Percentiles rank a stretch among this genome's conserved stretches.
These are phyloP conservation scores for Aphidius gifuensis DNA, from an alignment of 1,140 invertebrate genomes.

Conservation along the genomic window DNA sequence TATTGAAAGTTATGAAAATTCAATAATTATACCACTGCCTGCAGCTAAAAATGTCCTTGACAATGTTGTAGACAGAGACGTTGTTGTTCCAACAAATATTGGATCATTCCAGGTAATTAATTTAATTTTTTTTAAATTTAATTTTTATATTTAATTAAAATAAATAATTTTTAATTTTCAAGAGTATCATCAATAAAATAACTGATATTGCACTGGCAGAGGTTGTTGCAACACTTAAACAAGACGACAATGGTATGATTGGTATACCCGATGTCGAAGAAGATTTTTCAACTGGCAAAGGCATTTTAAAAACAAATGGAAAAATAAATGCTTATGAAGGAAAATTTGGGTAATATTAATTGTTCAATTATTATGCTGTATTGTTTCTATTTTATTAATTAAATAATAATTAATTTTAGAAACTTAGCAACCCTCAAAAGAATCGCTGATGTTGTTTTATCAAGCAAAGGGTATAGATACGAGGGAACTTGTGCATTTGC, in stretches of 20 bases:
- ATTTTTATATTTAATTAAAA: no score
- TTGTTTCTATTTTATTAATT: slow-evolving; percentile 1
- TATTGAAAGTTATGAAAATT: neutral
- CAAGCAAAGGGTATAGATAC: slow-evolving; percentile 17
- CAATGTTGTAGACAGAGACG: neutral
- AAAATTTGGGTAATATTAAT: slow-evolving; percentile 24
- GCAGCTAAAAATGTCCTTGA: no score
- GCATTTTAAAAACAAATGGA: slow-evolving; percentile 22
- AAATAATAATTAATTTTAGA: slow-evolving; percentile 20
- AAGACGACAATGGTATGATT: slow-evolving; percentile 20
- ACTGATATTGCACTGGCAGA: slow-evolving; percentile 22
- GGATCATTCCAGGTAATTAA: slow-evolving; percentile 5
- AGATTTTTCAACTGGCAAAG: slow-evolving; percentile 7
- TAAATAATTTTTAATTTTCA: neutral
- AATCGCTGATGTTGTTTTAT: slow-evolving; percentile 25
- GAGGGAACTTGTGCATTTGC: slow-evolving; percentile 25
- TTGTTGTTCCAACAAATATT: neutral
- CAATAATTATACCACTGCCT: no score
- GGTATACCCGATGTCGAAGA: slow-evolving; percentile 26
- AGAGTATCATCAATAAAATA: slow-evolving; percentile 21
- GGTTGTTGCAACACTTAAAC: slow-evolving; percentile 17
- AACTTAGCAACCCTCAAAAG: slow-evolving; percentile 30
- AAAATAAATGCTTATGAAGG: slow-evolving; percentile 24
- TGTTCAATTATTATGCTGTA: neutral
- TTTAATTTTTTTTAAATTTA: neutral